Base-by-base conservation (phyloP, 2,797 vertebrate genomes). In the Vespertilio murinus region DNA sequence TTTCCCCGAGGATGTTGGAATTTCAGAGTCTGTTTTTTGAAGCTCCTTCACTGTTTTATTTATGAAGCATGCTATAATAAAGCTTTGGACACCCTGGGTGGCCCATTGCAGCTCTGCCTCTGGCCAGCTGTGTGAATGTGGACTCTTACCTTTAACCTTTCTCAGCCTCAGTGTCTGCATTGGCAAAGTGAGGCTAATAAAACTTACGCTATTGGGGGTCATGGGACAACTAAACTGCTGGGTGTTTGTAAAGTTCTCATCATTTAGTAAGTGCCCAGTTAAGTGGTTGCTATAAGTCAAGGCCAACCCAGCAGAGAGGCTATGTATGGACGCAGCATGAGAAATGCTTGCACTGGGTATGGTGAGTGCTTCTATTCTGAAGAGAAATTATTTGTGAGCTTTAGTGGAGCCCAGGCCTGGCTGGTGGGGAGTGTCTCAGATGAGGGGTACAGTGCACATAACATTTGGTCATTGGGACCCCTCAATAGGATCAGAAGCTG, bases 21-120 rank as follows among this genome's bases (percentile, higher is more conserved):
- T 85, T 95, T 95, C 78, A 85, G 90, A 91, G 69, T 59, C 65
- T 67, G 16, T 3, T 33, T 85, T 96, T 88, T 91, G 61, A 88
- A 82, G 38, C 93, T 70, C 5, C 28, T 7, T 59, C 22, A 30
- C 16, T 65, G 18, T 91, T 91, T 95, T 80, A 91, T 88, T 93
- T 94, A 82, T 20, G 64, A 75, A 90, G 74, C 35, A 59, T 2
- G 2, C 28, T 30, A 16, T 61, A 30, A 30, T 30, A 30, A 61
- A 54, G 59, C 67, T 94, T 90, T 30, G 30, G 35, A 80, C 25
- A 30, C 67, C 7, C 2, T 6, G 38, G 25, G 2, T 20, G n/a
- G n/a, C 6, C 40, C 5, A 4, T 54, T 20, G 10, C 0, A 65
- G 45, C 18, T 54, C 38, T 88, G 54, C 14, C 35, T 14, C 6